Evolutionary conservation across 2,888 invertebrate species (phyloP), one percentile per base, ranked within the genome.

Genomic region (Microctonus aethiopoides): DNA sequence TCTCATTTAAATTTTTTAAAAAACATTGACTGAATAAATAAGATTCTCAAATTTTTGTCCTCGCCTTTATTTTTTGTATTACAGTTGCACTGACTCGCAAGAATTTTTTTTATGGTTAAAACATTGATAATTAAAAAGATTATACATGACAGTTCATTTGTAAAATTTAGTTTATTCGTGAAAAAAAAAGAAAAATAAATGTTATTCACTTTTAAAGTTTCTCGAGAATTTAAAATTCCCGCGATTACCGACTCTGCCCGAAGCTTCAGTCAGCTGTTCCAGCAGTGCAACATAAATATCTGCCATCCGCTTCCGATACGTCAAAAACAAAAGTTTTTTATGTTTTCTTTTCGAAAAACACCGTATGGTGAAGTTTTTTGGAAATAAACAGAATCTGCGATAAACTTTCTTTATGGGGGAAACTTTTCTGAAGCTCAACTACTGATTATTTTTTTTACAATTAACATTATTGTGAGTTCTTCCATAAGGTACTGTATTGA

Each of bases 381-480:
- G 10, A 34, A 61, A 61, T 61, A 61, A 63, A 63, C 51, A 51
- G 51, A 63, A 63, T 63, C 63, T 51, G 63, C 34, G 61, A 61
- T 34, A 34, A 61, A 13, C 61, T 61, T 61, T 32, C 32, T 32
- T 32, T 32, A 32, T 32, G 32, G 7, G 3, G 32, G 32, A 32
- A 5, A 3, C 32, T 32, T 32, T 32, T 61, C 61, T 61, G 63
- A 63, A 63, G 26, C 51, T 63, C 26, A 46, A 63, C 13, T 63
- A 51, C 51, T 63, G 63, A 63, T 63, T 63, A 51, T 29, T 51
- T 46, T 63, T 63, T 63, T 63, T 26, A 63, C 63, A 63, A n/a
- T 46, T 61, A n/a, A 63, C 63, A 63, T 63, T 63, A 46, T 22
- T 51, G 63, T 16, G 13, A n/a, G 52, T 52, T 64, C 24, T 51